Percentiles rank a stretch among this genome's conserved stretches.
These are phyloP conservation scores for Idris sp. DNA, from an alignment of 1,140 invertebrate genomes.

Conservation along the genomic window DNA sequence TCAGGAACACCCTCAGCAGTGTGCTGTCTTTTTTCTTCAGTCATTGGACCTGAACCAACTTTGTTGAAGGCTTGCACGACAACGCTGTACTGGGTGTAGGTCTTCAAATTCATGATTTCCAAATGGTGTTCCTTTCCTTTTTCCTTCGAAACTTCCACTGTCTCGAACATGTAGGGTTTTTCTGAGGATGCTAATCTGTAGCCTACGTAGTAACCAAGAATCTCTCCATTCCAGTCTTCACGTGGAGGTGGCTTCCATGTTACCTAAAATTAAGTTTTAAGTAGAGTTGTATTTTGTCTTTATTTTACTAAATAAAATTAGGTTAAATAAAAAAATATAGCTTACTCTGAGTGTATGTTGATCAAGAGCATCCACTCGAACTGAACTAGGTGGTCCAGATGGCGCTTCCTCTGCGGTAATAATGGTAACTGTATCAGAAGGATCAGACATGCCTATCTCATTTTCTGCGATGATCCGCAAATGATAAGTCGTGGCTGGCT, in stretches of 20 bases:
- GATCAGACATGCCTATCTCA: conserved; percentile 93
- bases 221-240: conserved; percentile 95
- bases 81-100: conserved; percentile 96
- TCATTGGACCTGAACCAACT: conserved; percentile 93
- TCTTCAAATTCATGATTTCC: conserved; percentile 89
- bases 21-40: conserved; percentile 92
- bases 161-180: conserved; percentile 94
- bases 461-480: conserved; percentile 96
- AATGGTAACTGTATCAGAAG: conserved; percentile 94
- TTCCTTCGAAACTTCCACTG: conserved; percentile 93
- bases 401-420: conserved; percentile 97
- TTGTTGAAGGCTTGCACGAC: conserved; percentile 97
- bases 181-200: conserved; percentile 93
- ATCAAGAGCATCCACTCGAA: conserved; percentile 93
- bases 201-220: conserved; percentile 93
- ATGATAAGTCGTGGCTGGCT: conserved; percentile 95
- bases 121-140: conserved; percentile 93
- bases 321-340: no score
- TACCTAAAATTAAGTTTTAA: conserved; percentile 69
- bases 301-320: no score
- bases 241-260: conserved; percentile 95
- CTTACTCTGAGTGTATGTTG: conserved; percentile 92
- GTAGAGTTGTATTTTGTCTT: no score
- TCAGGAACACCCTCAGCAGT: conserved; percentile 95
- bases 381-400: conserved; percentile 88